These are phyloP conservation scores for Drosophila sechellia DNA, from an alignment of 1,140 invertebrate species.

Conservation along the genomic window DNA sequence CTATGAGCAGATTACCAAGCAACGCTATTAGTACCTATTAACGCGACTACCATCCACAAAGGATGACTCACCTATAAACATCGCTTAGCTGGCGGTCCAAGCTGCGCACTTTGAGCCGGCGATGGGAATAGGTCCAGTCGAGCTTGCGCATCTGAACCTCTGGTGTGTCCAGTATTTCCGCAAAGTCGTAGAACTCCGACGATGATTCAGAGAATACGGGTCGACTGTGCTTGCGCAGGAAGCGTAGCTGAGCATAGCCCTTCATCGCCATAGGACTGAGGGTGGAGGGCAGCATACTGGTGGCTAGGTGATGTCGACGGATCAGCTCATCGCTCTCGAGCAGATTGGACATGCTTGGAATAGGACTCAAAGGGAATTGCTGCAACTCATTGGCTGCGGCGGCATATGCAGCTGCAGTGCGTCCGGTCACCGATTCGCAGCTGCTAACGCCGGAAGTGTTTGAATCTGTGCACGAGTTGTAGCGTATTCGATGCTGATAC, in stretches of 20 bases:
- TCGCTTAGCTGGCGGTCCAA: constrained; percentile 70
- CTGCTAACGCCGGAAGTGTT: constrained; percentile 92
- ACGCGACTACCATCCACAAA: too few species aligned
- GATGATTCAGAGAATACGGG: constrained; percentile 83
- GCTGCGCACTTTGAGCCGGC: constrained; percentile 72
- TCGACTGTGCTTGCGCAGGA: constrained; percentile 88
- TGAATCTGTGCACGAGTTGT: constrained; percentile 88
- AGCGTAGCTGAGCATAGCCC: constrained; percentile 92
- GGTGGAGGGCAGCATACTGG: constrained; percentile 48
- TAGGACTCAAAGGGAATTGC: constrained; percentile 90
- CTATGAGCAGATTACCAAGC: constrained; percentile 25
- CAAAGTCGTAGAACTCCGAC: constrained; percentile 71
- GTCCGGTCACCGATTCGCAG: constrained; percentile 88
- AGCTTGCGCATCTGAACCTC: constrained; percentile 63
- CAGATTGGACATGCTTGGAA: constrained; percentile 91
- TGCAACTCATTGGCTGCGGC: constrained; percentile 86
- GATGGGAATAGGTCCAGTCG: constrained; percentile 66
- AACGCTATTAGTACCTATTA: background rate
- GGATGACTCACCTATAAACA: constrained; percentile 59
- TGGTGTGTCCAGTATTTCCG: constrained; percentile 63
- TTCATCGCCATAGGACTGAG: constrained; percentile 89
- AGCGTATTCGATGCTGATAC: constrained; percentile 72
- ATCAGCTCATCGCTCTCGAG: constrained; percentile 78
- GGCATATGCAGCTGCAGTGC: constrained; percentile 61
- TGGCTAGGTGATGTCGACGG: constrained; percentile 66